Percentiles rank a stretch among this genome's conserved stretches.
Conservation (phyloP, 2,113 vertebrate species). For the Syrmaticus mikado region DNA sequence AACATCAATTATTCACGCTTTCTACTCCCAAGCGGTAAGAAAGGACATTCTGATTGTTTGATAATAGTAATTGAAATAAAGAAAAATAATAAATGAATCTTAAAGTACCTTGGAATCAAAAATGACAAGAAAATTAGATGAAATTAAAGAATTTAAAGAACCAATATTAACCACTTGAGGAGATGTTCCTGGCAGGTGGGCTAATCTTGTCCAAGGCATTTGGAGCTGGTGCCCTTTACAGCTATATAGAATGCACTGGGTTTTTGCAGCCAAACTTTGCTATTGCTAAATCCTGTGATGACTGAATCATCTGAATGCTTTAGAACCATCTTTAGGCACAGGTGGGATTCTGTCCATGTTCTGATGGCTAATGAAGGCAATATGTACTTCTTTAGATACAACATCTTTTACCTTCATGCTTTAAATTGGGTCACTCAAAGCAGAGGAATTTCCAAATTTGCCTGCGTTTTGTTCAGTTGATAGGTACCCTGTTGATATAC, state of each 20-base stretch:
- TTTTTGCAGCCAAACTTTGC: not conserved
- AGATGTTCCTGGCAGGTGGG: accelerated
- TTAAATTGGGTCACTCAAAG: not conserved
- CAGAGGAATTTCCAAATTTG: not conserved
- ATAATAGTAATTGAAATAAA: not conserved
- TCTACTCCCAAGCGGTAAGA: not conserved
- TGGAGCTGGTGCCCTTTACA: not conserved
- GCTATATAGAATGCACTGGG: not conserved
- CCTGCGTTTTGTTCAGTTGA: not conserved
- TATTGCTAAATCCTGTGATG: not conserved
- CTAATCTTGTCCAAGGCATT: not conserved
- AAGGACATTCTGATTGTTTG: accelerated
- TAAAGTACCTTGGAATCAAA: not conserved
- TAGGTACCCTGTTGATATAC: not conserved
- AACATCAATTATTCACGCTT: not conserved
- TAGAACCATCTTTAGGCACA: not conserved
- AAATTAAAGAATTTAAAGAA: not conserved
- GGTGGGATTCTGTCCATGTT: not conserved
- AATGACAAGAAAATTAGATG: not conserved
- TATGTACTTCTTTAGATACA: not conserved
- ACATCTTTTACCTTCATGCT: not conserved
- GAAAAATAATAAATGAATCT: not conserved
- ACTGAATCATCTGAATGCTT: not conserved
- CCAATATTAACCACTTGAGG: not conserved
- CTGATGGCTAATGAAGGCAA: not conserved